Evolutionary conservation across 1,140 invertebrate genomes (phyloP).

Genomic region (Telenomus remus): DNA sequence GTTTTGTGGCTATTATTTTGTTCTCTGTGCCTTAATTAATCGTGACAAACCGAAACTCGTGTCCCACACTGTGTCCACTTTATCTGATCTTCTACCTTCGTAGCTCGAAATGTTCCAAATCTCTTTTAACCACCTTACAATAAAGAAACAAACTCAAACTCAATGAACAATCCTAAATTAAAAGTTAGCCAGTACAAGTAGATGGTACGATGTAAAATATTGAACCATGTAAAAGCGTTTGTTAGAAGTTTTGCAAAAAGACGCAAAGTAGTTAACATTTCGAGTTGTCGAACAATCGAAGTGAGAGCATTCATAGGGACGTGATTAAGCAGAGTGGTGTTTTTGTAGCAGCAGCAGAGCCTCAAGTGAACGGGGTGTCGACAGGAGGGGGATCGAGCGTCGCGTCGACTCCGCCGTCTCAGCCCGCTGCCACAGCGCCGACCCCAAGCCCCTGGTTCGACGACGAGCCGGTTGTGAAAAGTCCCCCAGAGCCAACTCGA

Average conservation of each 20-base stretch:
- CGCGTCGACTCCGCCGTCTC: constrained; percentile 68
- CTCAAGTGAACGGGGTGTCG: constrained; percentile 69
- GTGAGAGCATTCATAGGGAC: constrained; percentile 27
- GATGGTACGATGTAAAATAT: neutral
- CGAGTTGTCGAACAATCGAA: constrained; percentile 20
- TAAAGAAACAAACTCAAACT: too few species aligned
- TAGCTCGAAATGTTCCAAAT: constrained; percentile 28
- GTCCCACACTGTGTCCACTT: constrained; percentile 12
- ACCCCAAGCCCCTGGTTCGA: constrained; percentile 77
- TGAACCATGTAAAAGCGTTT: neutral
- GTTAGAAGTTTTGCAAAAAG: neutral
- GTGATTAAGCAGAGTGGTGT: constrained; percentile 55
- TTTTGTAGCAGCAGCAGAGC: constrained; percentile 73
- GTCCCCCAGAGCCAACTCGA: constrained; percentile 91
- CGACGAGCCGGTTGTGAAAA: constrained; percentile 87
- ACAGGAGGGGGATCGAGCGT: constrained; percentile 71
- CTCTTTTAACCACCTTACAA: too few species aligned
- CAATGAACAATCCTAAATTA: too few species aligned
- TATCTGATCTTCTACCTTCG: constrained; percentile 11
- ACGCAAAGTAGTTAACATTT: constrained; percentile 8
- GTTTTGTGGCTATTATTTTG: too few species aligned
- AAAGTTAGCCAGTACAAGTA: too few species aligned
- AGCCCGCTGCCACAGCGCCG: constrained; percentile 58
- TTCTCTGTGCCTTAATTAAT: too few species aligned
- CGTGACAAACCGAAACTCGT: constrained; percentile 6